phyloP scores from a whole-genome alignment of 2,113 vertebrate species.

The Callaeas wilsoni region DNA sequence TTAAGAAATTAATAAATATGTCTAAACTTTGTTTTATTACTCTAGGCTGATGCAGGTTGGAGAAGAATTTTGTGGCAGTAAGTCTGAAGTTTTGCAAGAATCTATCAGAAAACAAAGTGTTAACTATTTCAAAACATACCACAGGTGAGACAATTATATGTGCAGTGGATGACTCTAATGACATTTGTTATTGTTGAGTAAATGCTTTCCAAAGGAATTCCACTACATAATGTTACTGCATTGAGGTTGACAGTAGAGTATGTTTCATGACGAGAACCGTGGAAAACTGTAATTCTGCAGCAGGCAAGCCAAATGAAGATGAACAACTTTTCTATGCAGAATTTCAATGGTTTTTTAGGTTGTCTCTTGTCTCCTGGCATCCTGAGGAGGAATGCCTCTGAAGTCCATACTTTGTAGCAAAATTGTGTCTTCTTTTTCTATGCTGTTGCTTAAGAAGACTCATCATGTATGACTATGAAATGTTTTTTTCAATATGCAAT shows the following conservation, averaged over 20 bases:
- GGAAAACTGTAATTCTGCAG: background rate
- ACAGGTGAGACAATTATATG: constrained; percentile 80
- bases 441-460: background rate
- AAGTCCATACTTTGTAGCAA: background rate
- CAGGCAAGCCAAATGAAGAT: background rate
- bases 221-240: background rate
- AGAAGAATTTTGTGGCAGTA: constrained; percentile 97
- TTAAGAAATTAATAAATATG: background rate
- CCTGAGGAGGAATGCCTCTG: background rate
- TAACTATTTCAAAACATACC: constrained; percentile 99
- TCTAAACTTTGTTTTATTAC: background rate
- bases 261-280: background rate
- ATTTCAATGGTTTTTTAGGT: background rate
- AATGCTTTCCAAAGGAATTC: background rate
- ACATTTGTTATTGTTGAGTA: background rate
- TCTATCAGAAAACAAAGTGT: constrained; percentile 96
- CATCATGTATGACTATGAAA: background rate
- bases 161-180: background rate
- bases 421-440: background rate
- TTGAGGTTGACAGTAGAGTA: background rate
- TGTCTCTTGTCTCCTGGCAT: background rate
- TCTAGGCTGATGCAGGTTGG: constrained; percentile 94
- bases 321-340: background rate
- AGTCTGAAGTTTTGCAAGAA: constrained; percentile 95
- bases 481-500: background rate